phyloP scores from a whole-genome alignment of 2,113 vertebrate genomes.

The Pelvicachromis taeniatus region DNA sequence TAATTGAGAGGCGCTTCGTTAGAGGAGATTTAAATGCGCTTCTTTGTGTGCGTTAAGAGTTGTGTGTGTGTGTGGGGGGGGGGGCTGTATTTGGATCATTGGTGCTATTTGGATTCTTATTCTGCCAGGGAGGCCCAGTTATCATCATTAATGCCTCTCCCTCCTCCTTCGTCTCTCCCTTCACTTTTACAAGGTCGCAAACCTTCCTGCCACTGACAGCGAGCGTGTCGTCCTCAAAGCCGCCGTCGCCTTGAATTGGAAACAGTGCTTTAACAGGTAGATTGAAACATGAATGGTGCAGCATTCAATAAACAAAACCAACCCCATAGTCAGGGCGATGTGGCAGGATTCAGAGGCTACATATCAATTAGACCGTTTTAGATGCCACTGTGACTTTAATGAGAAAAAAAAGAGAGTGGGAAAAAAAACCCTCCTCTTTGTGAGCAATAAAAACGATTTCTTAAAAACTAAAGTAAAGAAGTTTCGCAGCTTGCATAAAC shows the following conservation, averaged over 20 bases:
- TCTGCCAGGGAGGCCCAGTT: conserved; percentile 36
- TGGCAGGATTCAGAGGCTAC: conserved; percentile 42
- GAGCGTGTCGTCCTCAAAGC: conserved; percentile 51
- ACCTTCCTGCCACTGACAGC: conserved; percentile 39
- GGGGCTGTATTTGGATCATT: conserved; percentile 39
- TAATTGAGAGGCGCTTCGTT: conserved; percentile 69
- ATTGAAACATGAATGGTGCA: conserved; percentile 30
- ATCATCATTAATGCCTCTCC: conserved; percentile 53
- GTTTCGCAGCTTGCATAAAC: conserved; percentile 44
- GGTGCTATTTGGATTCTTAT: conserved; percentile 41
- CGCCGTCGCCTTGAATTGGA: not conserved
- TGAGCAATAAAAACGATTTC: conserved; percentile 25
- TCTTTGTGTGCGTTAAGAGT: conserved; percentile 51
- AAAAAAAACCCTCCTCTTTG: not conserved
- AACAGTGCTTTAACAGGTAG: conserved; percentile 27
- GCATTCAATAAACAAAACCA: conserved; percentile 57
- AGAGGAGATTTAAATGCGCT: conserved; percentile 64
- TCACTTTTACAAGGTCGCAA: conserved; percentile 53
- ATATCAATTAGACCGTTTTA: conserved; percentile 58
- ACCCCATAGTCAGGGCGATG: not conserved
- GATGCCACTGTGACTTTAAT: conserved; percentile 47
- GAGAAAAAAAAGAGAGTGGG: not conserved
- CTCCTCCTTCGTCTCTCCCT: conserved; percentile 19
- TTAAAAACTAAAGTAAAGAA: conserved; percentile 31
- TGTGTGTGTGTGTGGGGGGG: not conserved